Conservation (phyloP, 2,113 vertebrate genomes). For the Periophthalmus modestus region DNA sequence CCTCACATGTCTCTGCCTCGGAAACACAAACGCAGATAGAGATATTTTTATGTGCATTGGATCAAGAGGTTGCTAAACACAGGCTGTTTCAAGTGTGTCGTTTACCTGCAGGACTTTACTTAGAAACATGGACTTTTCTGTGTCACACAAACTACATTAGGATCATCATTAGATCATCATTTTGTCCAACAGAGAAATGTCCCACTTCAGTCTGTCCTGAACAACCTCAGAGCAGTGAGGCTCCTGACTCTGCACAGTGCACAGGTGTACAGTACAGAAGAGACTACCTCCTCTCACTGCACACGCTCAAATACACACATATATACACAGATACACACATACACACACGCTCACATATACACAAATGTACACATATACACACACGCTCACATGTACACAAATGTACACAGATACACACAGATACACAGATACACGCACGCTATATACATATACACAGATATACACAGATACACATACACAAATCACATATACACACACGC, state of each 20-base stretch:
- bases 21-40: neutral
- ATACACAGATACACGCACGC: constrained; percentile 11
- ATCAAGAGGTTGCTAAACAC: constrained; percentile 7
- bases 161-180: constrained; percentile 5
- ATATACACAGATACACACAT: too few species aligned
- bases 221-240: constrained; percentile 19
- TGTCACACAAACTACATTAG: neutral
- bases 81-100: neutral
- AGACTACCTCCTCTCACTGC: constrained; percentile 36
- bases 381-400: too few species aligned
- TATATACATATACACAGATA: too few species aligned
- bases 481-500: neutral
- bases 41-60: neutral
- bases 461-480: constrained; percentile 10
- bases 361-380: neutral
- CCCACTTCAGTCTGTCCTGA: constrained; percentile 21
- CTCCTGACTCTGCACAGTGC: neutral
- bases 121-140: constrained; percentile 8
- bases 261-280: constrained; percentile 1
- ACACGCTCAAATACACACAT: neutral
- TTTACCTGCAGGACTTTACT: constrained; percentile 16
- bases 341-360: too few species aligned
- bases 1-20: constrained; percentile 11
- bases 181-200: constrained; percentile 37
- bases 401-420: too few species aligned